Base-by-base conservation (phyloP, 2,797 vertebrate species). In the Mionectes olivaceus region DNA sequence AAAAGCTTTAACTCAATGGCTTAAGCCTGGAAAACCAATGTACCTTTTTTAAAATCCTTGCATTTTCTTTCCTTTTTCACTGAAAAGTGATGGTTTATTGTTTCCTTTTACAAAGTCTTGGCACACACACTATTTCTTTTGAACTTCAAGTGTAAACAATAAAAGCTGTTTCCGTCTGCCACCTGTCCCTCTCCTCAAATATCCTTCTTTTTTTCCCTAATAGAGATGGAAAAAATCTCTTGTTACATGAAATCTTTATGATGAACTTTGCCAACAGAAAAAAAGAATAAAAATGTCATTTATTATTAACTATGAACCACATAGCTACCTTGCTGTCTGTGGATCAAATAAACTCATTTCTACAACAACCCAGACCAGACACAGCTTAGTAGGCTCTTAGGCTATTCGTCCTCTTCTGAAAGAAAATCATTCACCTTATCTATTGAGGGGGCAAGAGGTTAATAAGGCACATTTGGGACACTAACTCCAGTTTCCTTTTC, bases 131-230 rank as follows among this genome's bases (percentile, higher is more conserved):
- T 44, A 11, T 52, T 76, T 88, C 93, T 95, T 96, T 96, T 90
- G 90, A 97, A 95, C 83, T 96, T 86, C 87, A 92, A 75, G 75
- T 86, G 44, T 69, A 95, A 94, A 91, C 63, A 93, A 76, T 83
- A 94, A 81, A 96, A 96, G 76, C 30, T 77, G n/a, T 59, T 83
- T 69, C 49, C 4, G 0, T 24, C 35, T 57, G 46, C 68, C 28
- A 10, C 15, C 41, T 4, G 0, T 16, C 33, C 21, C 22, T 8
- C 18, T 46, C 27, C 24, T 52, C 56, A 82, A 84, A 60, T 39
- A 27, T 68, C 64, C 89, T 96, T 84, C 24, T 33, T 80, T 94
- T 94, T 88, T 70, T 82, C 33, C 28, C 23, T 87, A 92, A 71
- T 50, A 25, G 81, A 92, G 30, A 32, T 21, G 19, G 50, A 77